Conservation (phyloP, 1,140 invertebrate genomes). For the Drosophila dunni region DNA sequence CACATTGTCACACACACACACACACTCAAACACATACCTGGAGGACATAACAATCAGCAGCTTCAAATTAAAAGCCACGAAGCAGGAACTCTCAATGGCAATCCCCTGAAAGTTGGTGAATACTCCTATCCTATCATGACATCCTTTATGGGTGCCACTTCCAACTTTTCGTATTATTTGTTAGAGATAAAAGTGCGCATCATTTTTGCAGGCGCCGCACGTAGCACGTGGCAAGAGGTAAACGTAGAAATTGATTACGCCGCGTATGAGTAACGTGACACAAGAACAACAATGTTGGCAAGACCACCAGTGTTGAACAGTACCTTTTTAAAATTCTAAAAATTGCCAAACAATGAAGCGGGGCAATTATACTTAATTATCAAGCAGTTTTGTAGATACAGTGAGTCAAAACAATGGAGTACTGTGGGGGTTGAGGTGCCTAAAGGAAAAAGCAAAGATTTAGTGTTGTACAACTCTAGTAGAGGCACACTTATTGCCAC, state of each 20-base stretch:
- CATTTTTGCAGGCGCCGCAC: slow-evolving; percentile 65
- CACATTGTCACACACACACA: not conserved
- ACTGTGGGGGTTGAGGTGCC: not conserved
- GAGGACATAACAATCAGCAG: slow-evolving; percentile 38
- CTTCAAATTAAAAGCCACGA: slow-evolving; percentile 38
- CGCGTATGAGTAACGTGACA: slow-evolving; percentile 70
- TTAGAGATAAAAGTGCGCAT: slow-evolving; percentile 26
- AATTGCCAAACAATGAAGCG: not conserved
- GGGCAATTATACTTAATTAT: slow-evolving; percentile 67
- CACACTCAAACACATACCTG: slow-evolving; percentile 2
- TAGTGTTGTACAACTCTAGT: not conserved
- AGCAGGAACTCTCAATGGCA: slow-evolving; percentile 1
- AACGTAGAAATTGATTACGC: slow-evolving; percentile 78
- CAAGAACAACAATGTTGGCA: not conserved
- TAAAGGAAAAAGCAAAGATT: not conserved
- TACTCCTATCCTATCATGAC: not conserved
- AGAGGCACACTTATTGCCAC: no score
- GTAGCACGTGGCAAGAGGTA: slow-evolving; percentile 44
- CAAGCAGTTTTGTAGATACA: slow-evolving; percentile 19
- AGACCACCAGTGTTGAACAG: slow-evolving; percentile 1
- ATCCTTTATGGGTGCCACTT: slow-evolving; percentile 49
- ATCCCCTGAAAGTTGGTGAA: not conserved
- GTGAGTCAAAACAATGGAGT: not conserved
- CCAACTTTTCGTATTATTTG: slow-evolving; percentile 62
- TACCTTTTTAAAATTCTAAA: not conserved